These are phyloP conservation scores for Austrolebias charrua DNA, from an alignment of 2,797 vertebrate species.

Conservation along the genomic window DNA sequence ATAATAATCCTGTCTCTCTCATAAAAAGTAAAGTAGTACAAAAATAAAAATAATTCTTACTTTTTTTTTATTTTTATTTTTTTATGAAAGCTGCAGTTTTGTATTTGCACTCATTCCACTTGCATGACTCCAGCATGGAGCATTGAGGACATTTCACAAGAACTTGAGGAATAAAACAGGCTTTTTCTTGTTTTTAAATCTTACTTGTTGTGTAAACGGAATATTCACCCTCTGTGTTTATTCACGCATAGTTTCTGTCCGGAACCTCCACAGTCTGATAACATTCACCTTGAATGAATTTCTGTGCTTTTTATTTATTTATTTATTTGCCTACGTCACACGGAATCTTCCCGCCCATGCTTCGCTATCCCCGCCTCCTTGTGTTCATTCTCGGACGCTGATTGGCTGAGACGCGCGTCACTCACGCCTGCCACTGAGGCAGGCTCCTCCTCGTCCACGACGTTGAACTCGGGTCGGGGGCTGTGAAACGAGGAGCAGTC, in stretches of 20 bases:
- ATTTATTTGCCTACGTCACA: slow-evolving; percentile 40
- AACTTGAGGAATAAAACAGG: slow-evolving; percentile 3
- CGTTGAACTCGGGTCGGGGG: not conserved
- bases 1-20: too few relatives aligned
- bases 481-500: slow-evolving; percentile 21
- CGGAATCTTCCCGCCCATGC: not conserved
- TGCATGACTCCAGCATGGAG: not conserved
- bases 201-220: not conserved
- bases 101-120: not conserved
- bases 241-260: not conserved
- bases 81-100: too few relatives aligned
- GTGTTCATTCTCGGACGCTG: accelerated
- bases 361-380: not conserved
- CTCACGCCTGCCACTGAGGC: slow-evolving; percentile 13
- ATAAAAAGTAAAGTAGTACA: too few relatives aligned
- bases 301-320: not conserved
- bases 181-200: not conserved
- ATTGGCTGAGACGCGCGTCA: slow-evolving; percentile 40
- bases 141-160: not conserved
- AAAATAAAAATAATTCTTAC: too few relatives aligned
- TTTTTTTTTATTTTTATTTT: too few relatives aligned
- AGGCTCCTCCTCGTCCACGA: slow-evolving; percentile 31
- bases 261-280: not conserved
- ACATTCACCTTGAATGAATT: slow-evolving; percentile 28
- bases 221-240: not conserved